A percentile compares a stretch with the other conserved stretches of the same genome.
Evolutionary conservation across 1,140 invertebrate genomes (phyloP).

Genomic region (Cyclina sinensis): DNA sequence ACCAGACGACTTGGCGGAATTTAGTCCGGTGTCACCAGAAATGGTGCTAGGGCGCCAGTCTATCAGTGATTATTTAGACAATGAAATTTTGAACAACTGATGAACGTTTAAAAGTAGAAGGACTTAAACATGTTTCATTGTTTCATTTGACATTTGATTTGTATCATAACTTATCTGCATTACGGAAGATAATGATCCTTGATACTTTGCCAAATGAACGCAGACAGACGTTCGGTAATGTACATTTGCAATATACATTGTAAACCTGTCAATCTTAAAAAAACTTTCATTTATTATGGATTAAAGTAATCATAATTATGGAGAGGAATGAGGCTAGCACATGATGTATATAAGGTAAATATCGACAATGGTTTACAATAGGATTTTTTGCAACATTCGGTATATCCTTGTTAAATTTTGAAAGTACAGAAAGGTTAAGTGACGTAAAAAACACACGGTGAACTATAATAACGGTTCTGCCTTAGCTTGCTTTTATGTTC

Average conservation of each 20-base stretch:
- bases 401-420: too few relatives aligned
- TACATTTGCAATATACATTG: background rate
- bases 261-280: too few relatives aligned
- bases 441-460: too few relatives aligned
- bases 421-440: too few relatives aligned
- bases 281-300: too few relatives aligned
- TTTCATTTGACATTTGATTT: background rate
- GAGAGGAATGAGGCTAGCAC: too few relatives aligned
- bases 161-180: conserved; percentile 6
- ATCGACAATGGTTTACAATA: too few relatives aligned
- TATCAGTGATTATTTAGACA: conserved; percentile 18
- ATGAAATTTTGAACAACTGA: background rate
- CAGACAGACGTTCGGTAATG: background rate
- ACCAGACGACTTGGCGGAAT: conserved; percentile 18
- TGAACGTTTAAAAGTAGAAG: background rate
- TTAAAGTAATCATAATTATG: too few relatives aligned
- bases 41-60: background rate
- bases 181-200: background rate
- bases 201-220: conserved; percentile 34
- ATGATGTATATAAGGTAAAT: too few relatives aligned
- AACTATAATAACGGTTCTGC: too few relatives aligned
- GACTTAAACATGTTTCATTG: background rate
- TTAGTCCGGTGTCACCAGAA: background rate
- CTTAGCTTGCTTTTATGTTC: too few relatives aligned
- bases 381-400: too few relatives aligned